A percentile compares a stretch with the other conserved stretches of the same genome.
Conservation (phyloP, 1,140 invertebrate genomes). For the Lucilia sericata region DNA sequence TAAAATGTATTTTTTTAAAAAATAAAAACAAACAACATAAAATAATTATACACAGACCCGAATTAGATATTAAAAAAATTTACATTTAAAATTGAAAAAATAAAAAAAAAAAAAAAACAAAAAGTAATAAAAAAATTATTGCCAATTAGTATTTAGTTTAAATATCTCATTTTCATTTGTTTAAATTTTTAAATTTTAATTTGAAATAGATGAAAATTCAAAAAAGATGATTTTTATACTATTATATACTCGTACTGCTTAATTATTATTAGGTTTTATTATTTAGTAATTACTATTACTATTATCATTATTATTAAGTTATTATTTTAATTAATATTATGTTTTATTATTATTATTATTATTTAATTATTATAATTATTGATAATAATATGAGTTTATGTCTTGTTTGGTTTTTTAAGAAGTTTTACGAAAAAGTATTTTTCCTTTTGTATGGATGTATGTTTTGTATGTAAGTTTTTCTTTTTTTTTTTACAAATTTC, state of each 20-base stretch:
- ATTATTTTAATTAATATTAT: background rate
- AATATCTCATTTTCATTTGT: background rate
- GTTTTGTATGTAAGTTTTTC: background rate
- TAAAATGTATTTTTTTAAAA: background rate
- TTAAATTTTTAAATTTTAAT: background rate
- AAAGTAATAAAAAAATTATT: background rate
- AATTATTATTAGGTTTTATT: background rate
- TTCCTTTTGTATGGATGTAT: background rate
- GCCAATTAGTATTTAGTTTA: background rate
- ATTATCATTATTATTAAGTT: background rate
- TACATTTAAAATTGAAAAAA: background rate
- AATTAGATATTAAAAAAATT: background rate
- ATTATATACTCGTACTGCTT: background rate
- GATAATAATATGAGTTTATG: slow-evolving; percentile 28
- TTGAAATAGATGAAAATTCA: background rate
- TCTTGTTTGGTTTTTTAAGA: background rate
- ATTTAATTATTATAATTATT: slow-evolving; percentile 20
- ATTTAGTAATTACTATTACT: background rate
- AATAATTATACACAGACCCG: slow-evolving; percentile 19
- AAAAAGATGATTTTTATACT: background rate
- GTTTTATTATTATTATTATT: slow-evolving; percentile 7
- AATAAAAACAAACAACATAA: background rate
- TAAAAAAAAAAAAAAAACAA: background rate
- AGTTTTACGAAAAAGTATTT: background rate
- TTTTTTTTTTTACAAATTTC: background rate